Evolutionary conservation across 1,140 invertebrate genomes (phyloP).

Genomic region (Rhopalosiphum padi): DNA sequence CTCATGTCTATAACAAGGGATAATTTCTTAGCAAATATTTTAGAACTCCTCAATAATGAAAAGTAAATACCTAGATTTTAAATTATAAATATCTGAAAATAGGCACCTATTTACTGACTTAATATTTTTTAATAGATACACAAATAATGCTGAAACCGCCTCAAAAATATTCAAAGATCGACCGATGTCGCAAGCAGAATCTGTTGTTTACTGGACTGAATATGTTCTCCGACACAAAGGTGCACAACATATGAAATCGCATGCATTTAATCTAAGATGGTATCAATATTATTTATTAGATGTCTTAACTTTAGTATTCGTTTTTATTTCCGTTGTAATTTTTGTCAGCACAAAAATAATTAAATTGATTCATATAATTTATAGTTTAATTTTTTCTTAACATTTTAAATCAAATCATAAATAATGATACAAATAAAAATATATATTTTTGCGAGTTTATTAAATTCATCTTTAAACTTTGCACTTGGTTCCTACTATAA

Average conservation of each 20-base stretch:
- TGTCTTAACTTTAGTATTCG: conserved; percentile 42
- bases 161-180: conserved; percentile 60
- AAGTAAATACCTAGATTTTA: not conserved
- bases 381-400: not conserved
- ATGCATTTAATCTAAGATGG: conserved; percentile 59
- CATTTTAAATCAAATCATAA: not conserved
- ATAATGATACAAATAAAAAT: not conserved
- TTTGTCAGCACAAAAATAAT: not conserved
- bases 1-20: conserved; percentile 62
- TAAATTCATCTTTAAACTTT: too few relatives aligned
- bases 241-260: conserved; percentile 57
- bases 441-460: not conserved
- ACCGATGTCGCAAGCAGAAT: conserved; percentile 33
- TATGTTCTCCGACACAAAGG: conserved; percentile 60
- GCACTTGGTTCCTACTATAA: too few relatives aligned
- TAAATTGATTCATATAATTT: not conserved
- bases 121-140: not conserved
- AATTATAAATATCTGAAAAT: not conserved
- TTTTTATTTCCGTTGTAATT: not conserved
- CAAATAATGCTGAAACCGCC: conserved; percentile 4
- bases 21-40: conserved; percentile 58
- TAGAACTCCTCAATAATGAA: conserved; percentile 30
- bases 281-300: conserved; percentile 60
- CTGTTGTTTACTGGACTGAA: conserved; percentile 59
- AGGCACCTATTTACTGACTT: too few relatives aligned